Percentiles rank a stretch among this genome's conserved stretches.
Evolutionary conservation across 2,797 vertebrate species (phyloP).

Genomic region (Florisuga fusca): DNA sequence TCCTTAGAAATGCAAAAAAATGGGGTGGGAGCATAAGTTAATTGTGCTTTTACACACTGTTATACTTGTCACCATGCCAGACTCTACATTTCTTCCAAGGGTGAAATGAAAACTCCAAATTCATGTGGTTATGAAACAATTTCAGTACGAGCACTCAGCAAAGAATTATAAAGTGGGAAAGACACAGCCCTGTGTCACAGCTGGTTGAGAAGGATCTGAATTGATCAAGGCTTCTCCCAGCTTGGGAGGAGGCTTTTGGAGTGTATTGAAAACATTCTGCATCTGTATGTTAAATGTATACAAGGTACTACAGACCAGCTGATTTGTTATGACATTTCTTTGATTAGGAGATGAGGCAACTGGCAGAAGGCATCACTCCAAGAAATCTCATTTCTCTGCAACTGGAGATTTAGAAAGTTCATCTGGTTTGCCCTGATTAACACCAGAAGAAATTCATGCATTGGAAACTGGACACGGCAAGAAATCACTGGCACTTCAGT

Average conservation of each 20-base stretch:
- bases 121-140: conserved; percentile 79
- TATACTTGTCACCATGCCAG: conserved; percentile 78
- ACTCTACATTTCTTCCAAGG: conserved; percentile 75
- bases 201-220: conserved; percentile 44
- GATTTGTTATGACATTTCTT: conserved; percentile 35
- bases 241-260: conserved; percentile 13
- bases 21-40: conserved; percentile 74
- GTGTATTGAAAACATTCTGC: conserved; percentile 13
- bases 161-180: conserved; percentile 71
- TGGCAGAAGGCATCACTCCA: conserved; percentile 21
- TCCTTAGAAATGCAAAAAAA: conserved; percentile 73
- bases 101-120: conserved; percentile 77
- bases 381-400: neutral
- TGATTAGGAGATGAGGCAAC: conserved; percentile 24
- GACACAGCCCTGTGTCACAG: conserved; percentile 52
- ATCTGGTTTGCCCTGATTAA: neutral
- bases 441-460: neutral
- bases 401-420: neutral
- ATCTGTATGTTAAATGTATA: neutral
- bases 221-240: conserved; percentile 54
- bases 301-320: neutral
- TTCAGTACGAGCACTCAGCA: conserved; percentile 60
- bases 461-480: neutral
- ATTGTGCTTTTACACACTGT: conserved; percentile 80
- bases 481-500: neutral